Evolutionary conservation across 2,113 vertebrate species (phyloP), one percentile per base, ranked within the genome.

Genomic region (Tricholaema leucomelas): DNA sequence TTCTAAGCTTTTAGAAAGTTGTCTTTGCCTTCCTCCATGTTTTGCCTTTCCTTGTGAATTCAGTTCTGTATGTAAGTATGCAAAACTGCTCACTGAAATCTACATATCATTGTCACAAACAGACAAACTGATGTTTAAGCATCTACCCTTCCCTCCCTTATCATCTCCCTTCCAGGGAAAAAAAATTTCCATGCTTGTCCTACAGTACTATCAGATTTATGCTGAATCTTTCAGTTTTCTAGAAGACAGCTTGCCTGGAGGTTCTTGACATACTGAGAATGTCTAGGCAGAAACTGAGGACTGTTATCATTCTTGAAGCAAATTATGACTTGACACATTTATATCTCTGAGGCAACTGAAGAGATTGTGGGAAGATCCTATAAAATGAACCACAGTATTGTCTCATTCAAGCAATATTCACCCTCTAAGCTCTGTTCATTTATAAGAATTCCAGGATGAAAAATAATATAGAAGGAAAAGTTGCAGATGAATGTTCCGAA

Each of bases 11-110:
- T 71, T 60, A 40, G 40, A 12, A 4, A 33, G 27, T 9, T 46
- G 25, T 6, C 6, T 48, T 63, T 50, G 24, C 35, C 15, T 58
- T 52, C 17, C 19, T 59, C 8, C 0, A 0, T 61, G 11, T 67
- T 73, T 54, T 60, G 2, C 17, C 52, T 73, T 60, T 14, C 28
- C 14, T 6, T 8, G 5, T 35, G 58, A 60, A 60, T 35, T 60
- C n/a, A 35, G 33, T 25, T 60, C n/a, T 35, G 59, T 20, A 15
- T 15, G 36, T 36, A 36, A 60, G 15, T 61, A 27, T 21, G 15
- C 35, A 40, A 30, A 40, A 64, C 19, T 19, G 7, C n/a, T 30
- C 15, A 54, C 23, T 52, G 55, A 56, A 85, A 35, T 71, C 23
- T 30, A 14, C 35, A 12, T 13, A 12, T 38, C 27, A 33, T 40